Conservation (phyloP, 2,888 invertebrate genomes). For the Scrobipalpa costella region DNA sequence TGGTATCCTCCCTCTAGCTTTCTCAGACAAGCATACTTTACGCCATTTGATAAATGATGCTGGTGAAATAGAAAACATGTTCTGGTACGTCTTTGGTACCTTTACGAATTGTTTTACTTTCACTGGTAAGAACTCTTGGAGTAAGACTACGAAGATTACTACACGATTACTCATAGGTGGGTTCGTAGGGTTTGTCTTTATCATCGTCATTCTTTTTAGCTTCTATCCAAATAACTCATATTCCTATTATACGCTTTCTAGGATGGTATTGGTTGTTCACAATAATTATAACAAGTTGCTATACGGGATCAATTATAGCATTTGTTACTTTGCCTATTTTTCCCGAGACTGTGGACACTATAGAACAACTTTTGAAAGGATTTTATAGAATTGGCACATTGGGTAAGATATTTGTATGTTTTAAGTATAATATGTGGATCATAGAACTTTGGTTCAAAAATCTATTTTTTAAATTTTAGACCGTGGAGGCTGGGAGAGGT, state of each 20-base stretch:
- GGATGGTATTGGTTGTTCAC: constrained; percentile 93
- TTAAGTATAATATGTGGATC: not conserved
- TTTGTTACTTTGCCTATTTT: constrained; percentile 90
- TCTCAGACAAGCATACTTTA: constrained; percentile 86
- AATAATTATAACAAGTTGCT: constrained; percentile 91
- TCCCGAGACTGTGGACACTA: constrained; percentile 87
- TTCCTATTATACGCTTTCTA: constrained; percentile 42
- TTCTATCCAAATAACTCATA: no score
- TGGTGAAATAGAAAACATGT: constrained; percentile 90
- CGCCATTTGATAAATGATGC: constrained; percentile 84
- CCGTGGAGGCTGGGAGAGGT: constrained; percentile 87
- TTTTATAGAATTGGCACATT: constrained; percentile 87
- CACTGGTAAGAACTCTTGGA: constrained; percentile 86
- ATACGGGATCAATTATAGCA: constrained; percentile 91
- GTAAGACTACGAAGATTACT: constrained; percentile 84
- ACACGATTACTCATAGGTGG: constrained; percentile 87
- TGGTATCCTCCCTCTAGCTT: constrained; percentile 87
- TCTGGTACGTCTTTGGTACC: constrained; percentile 93
- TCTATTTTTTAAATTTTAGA: constrained; percentile 62
- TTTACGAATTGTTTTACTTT: constrained; percentile 91
- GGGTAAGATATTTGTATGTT: constrained; percentile 66
- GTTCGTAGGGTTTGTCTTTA: not conserved
- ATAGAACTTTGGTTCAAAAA: not conserved
- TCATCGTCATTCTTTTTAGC: no score
- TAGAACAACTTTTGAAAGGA: constrained; percentile 83